A percentile compares a stretch with the other conserved stretches of the same genome.
Conservation (phyloP, 2,113 vertebrate species). For the Anguilla japonica region DNA sequence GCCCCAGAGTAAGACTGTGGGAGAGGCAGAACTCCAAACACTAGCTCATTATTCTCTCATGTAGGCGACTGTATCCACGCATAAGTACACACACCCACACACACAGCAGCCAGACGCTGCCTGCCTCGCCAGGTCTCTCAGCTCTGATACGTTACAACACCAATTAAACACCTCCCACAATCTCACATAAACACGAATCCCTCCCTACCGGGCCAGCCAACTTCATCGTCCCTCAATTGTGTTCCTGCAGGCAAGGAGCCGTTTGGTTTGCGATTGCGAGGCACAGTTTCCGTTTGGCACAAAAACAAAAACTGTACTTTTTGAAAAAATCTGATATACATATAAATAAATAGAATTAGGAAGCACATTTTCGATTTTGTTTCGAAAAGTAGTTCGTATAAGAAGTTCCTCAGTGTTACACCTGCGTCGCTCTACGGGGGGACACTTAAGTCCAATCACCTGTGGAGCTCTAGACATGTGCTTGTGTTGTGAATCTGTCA, state of each 20-base stretch:
- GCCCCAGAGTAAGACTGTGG: not conserved
- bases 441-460: not conserved
- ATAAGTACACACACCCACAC: not conserved
- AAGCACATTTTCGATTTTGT: not conserved
- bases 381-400: not conserved
- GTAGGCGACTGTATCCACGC: not conserved
- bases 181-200: not conserved
- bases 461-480: not conserved
- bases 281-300: not conserved
- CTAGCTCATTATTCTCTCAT: not conserved
- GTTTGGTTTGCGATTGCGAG: not conserved
- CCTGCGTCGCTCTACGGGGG: not conserved
- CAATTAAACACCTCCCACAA: not conserved
- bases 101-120: not conserved
- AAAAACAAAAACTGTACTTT: not conserved
- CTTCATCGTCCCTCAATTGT: not conserved
- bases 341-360: not conserved
- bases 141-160: not conserved
- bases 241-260: not conserved
- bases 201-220: not conserved
- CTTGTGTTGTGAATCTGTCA: not conserved
- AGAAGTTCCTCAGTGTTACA: not conserved
- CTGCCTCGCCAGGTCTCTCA: not conserved
- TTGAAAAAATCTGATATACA: too few species aligned
- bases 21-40: constrained; percentile 1